Percentiles rank a stretch among this genome's conserved stretches.
Evolutionary conservation across 30 jellyfish, hydroid and myxozoan genomes (phyloP).

Genomic region (Aurelia sp.): DNA sequence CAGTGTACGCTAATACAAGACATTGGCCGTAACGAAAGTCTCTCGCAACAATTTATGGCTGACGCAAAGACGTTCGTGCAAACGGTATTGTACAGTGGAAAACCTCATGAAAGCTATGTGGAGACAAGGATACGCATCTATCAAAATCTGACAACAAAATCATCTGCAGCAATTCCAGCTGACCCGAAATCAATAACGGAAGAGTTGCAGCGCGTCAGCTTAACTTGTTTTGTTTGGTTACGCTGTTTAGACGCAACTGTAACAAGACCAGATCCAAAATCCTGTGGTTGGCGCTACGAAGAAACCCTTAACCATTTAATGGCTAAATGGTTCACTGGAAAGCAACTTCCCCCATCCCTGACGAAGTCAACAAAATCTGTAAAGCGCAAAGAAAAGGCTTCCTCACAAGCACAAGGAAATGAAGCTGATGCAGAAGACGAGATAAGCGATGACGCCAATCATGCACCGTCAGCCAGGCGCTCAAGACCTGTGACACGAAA

Average conservation of each 20-base stretch:
- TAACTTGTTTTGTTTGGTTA: not conserved
- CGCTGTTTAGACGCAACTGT: slow-evolving; percentile 16
- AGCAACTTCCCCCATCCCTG: no score
- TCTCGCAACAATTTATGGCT: no score
- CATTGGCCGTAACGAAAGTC: no score
- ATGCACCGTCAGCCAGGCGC: slow-evolving; percentile 2
- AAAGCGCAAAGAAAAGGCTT: slow-evolving; percentile 12
- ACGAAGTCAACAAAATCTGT: no score
- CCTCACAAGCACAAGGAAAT: slow-evolving; percentile 1
- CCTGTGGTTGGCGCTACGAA: not conserved
- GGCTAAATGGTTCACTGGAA: no score
- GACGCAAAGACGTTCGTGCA: no score
- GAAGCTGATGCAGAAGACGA: slow-evolving; percentile 19
- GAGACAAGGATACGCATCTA: no score
- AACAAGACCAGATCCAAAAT: slow-evolving; percentile 33
- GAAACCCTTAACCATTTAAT: no score
- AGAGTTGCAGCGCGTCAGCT: no score
- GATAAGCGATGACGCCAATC: not conserved
- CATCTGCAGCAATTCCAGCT: not conserved
- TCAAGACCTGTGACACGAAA: slow-evolving; percentile 22
- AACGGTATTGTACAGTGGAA: no score
- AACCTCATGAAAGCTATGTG: no score
- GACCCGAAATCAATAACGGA: no score
- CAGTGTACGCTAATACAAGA: slow-evolving; percentile 23
- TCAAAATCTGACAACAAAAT: slow-evolving; percentile 16